Conservation (phyloP, 2,797 vertebrate species). For the Gymnopithys bicolor region DNA sequence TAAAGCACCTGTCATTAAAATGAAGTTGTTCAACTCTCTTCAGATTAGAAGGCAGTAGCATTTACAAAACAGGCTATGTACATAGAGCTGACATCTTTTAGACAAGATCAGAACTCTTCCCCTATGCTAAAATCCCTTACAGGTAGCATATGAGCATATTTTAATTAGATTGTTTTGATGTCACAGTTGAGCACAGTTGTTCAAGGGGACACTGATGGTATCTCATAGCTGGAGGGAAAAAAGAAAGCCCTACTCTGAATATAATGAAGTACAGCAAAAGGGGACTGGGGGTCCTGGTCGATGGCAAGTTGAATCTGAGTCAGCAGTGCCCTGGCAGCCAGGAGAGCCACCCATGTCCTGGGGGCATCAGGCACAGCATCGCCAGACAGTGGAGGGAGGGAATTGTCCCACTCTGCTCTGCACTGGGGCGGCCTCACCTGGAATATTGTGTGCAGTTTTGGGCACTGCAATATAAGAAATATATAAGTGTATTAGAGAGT, state of each 20-base stretch:
- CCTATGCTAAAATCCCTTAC: not conserved
- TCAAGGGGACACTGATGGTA: not conserved
- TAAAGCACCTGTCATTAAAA: not conserved
- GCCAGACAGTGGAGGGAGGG: too few relatives aligned
- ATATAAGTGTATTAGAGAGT: too few relatives aligned
- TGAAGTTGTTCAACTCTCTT: not conserved
- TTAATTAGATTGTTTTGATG: not conserved
- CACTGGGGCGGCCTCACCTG: too few relatives aligned
- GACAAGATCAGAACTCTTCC: not conserved
- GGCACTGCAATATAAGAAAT: too few relatives aligned
- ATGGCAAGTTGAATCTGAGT: too few relatives aligned
- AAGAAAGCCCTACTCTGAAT: not conserved
- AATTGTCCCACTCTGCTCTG: too few relatives aligned
- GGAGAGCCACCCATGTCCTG: too few relatives aligned
- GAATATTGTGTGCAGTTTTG: too few relatives aligned
- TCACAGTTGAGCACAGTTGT: not conserved
- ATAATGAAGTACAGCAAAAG: not conserved
- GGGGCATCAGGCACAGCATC: too few relatives aligned
- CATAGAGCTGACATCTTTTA: not conserved
- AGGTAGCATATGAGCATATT: not conserved
- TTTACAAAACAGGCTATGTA: not conserved
- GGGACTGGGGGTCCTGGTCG: too few relatives aligned
- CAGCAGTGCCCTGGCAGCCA: too few relatives aligned
- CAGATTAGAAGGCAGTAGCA: not conserved
- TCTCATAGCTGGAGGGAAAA: not conserved